phyloP scores from a whole-genome alignment of 2,113 vertebrate genomes.

The Coptodon bakossiorum region DNA sequence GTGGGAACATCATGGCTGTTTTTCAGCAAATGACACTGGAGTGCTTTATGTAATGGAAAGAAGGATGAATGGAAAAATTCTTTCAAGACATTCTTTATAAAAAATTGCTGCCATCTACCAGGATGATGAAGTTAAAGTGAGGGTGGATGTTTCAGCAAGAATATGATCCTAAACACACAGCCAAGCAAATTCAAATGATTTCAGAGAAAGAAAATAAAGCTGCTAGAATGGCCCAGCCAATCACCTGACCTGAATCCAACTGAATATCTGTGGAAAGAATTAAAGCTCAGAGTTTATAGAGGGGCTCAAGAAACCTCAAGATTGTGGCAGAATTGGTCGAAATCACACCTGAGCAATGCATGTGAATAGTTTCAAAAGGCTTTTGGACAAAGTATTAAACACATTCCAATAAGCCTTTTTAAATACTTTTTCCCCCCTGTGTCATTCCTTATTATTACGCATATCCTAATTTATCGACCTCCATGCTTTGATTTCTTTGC shows the following conservation, averaged over 20 bases:
- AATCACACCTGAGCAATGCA: not conserved
- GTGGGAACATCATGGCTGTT: not conserved
- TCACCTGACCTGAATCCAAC: not conserved
- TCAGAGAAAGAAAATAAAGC: not conserved
- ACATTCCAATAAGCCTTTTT: not conserved
- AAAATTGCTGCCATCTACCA: not conserved
- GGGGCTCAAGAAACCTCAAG: not conserved
- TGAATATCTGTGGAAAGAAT: not conserved
- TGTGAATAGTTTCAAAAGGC: not conserved
- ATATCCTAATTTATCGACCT: not conserved
- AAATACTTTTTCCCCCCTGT: rapidly evolving
- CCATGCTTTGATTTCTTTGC: not conserved
- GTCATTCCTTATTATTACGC: not conserved
- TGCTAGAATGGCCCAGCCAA: not conserved
- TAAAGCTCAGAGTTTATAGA: not conserved
- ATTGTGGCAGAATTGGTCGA: not conserved
- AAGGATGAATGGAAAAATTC: not conserved
- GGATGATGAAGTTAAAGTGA: not conserved
- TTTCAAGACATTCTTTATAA: not conserved
- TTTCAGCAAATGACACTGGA: not conserved
- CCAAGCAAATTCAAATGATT: not conserved
- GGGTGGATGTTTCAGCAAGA: not conserved
- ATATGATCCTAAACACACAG: not conserved
- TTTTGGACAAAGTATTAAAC: not conserved
- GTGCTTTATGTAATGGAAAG: not conserved